Evolutionary conservation across 37 sponge, comb jelly and placozoan genomes (phyloP).

Genomic region (Ephydatia muelleri): DNA sequence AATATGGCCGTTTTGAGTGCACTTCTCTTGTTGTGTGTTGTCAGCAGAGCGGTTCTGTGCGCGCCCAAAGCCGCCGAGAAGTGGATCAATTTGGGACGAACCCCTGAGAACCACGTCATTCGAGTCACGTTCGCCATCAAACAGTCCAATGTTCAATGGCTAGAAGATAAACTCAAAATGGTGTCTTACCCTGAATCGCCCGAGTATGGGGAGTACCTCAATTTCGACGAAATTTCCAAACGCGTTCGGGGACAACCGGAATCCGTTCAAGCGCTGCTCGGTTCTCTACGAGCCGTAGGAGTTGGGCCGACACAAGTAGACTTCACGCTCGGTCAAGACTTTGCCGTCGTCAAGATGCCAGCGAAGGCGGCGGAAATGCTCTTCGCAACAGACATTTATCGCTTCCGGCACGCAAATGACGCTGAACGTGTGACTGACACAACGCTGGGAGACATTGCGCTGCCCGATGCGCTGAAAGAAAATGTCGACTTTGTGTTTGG

Average conservation of each 20-base stretch:
- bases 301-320: neutral
- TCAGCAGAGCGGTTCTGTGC: no score
- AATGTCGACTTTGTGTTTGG: constrained; percentile 80
- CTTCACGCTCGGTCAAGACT: constrained; percentile 70
- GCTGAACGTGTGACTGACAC: neutral
- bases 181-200: constrained; percentile 83
- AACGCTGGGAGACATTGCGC: constrained; percentile 16
- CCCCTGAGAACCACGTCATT: neutral
- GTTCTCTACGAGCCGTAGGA: constrained; percentile 22
- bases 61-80: no score
- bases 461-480: constrained; percentile 28
- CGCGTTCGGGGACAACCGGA: constrained; percentile 64
- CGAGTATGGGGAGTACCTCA: constrained; percentile 78
- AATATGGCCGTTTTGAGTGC: no score
- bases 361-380: constrained; percentile 40
- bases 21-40: no score
- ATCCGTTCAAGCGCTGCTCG: constrained; percentile 34
- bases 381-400: constrained; percentile 44
- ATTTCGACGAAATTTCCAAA: constrained; percentile 71
- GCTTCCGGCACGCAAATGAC: constrained; percentile 16
- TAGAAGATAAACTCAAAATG: constrained; percentile 52
- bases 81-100: neutral
- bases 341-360: constrained; percentile 52
- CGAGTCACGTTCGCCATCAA: constrained; percentile 67
- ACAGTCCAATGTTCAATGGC: constrained; percentile 66